phyloP scores from a whole-genome alignment of 2,888 invertebrate genomes.

The Heliconius hortense region DNA sequence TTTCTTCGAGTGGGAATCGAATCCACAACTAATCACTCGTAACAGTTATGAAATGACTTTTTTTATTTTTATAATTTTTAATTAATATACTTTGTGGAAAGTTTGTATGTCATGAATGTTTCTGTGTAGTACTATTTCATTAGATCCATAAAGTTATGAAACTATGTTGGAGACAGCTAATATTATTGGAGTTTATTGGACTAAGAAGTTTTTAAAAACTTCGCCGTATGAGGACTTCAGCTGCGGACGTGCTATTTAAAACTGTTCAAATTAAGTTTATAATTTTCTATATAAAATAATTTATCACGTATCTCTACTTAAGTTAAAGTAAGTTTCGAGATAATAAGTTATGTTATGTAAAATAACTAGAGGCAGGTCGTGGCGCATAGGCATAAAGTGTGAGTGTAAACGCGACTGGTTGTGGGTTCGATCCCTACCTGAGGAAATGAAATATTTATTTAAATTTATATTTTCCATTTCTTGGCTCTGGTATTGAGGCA shows the following conservation, averaged over 20 bases:
- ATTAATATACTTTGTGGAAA: not conserved
- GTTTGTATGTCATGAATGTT: slow-evolving; percentile 13
- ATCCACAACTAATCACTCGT: not conserved
- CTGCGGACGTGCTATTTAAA: slow-evolving; percentile 6
- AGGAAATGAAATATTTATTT: too few relatives aligned
- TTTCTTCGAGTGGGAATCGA: too few relatives aligned
- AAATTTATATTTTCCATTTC: too few relatives aligned
- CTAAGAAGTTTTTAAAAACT: slow-evolving; percentile 17
- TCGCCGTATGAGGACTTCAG: slow-evolving; percentile 8
- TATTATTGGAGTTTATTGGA: slow-evolving; percentile 20
- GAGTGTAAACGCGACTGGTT: too few relatives aligned
- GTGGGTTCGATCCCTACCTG: too few relatives aligned
- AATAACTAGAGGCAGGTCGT: not conserved
- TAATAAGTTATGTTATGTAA: not conserved
- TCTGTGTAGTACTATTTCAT: slow-evolving; percentile 14
- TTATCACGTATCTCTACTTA: not conserved
- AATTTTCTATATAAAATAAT: not conserved
- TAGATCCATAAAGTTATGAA: slow-evolving; percentile 19
- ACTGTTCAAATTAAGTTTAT: not conserved
- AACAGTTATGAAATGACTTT: not conserved
- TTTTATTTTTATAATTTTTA: not conserved
- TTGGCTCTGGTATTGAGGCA: too few relatives aligned
- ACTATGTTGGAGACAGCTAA: slow-evolving; percentile 24
- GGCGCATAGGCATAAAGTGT: too few relatives aligned
- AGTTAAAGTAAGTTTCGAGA: too few relatives aligned